phyloP scores from a whole-genome alignment of 2,797 vertebrate species.

The Nothura maculosa region DNA sequence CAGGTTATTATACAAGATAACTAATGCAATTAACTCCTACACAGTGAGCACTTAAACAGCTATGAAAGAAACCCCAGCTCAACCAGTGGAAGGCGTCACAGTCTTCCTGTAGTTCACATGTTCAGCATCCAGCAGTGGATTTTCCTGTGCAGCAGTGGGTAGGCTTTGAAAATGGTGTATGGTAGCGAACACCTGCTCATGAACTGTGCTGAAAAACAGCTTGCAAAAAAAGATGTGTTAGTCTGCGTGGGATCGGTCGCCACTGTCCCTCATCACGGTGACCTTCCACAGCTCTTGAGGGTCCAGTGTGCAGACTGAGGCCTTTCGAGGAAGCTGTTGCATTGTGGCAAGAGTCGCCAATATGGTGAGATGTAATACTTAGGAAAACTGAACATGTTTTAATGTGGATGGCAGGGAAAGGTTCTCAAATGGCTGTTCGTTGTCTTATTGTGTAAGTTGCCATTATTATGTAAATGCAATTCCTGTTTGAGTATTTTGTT shows the following conservation, averaged over 20 bases:
- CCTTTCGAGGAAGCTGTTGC: neutral
- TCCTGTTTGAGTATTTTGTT: neutral
- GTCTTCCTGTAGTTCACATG: neutral
- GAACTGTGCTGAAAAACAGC: neutral
- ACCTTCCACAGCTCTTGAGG: accelerated
- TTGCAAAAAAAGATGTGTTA: neutral
- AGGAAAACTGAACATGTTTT: neutral
- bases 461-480: neutral
- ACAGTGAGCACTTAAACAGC: neutral
- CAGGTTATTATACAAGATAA: conserved; percentile 48
- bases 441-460: neutral
- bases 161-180: neutral
- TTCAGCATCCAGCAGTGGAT: neutral
- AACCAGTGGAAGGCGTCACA: neutral
- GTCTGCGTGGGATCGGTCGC: accelerated
- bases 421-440: neutral
- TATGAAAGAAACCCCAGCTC: conserved; percentile 4
- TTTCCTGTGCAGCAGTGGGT: neutral
- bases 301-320: neutral
- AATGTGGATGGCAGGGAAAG: neutral
- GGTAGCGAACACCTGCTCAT: neutral
- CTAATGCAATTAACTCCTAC: conserved; percentile 36
- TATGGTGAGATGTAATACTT: neutral
- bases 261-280: neutral
- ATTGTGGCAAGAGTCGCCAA: neutral